phyloP scores from a whole-genome alignment of 1,140 invertebrate species.

The Neodiprion lecontei region DNA sequence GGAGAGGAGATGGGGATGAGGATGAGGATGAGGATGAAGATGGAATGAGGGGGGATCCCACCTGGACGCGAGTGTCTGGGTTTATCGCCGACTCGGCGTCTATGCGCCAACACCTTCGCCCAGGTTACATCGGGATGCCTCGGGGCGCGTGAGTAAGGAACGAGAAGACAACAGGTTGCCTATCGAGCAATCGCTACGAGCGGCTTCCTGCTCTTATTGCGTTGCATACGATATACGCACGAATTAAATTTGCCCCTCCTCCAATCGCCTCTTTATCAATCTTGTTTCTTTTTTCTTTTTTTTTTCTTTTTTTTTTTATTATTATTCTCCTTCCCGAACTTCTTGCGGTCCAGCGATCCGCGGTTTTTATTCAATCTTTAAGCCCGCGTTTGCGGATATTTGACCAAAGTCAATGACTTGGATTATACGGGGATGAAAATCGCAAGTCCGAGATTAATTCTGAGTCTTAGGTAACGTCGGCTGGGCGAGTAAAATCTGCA shows the following conservation, averaged over 20 bases:
- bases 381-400: no score
- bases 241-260: constrained; percentile 35
- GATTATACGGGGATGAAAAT: no score
- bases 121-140: not conserved
- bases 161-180: not conserved
- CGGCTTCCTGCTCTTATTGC: not conserved
- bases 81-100: not conserved
- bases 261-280: no score
- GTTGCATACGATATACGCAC: constrained; percentile 31
- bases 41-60: no score
- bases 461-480: no score
- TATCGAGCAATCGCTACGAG: not conserved
- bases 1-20: not conserved
- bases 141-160: not conserved
- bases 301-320: constrained; percentile 21
- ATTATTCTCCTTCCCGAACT: not conserved
- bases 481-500: no score
- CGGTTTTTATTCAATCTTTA: no score
- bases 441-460: no score
- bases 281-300: constrained; percentile 20
- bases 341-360: no score
- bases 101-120: not conserved
- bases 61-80: no score
- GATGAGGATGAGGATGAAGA: not conserved
- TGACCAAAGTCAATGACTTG: no score